Evolutionary conservation across 2,797 vertebrate genomes (phyloP), one percentile per base, ranked within the genome.

Genomic region (Acestrorhynchus altus): DNA sequence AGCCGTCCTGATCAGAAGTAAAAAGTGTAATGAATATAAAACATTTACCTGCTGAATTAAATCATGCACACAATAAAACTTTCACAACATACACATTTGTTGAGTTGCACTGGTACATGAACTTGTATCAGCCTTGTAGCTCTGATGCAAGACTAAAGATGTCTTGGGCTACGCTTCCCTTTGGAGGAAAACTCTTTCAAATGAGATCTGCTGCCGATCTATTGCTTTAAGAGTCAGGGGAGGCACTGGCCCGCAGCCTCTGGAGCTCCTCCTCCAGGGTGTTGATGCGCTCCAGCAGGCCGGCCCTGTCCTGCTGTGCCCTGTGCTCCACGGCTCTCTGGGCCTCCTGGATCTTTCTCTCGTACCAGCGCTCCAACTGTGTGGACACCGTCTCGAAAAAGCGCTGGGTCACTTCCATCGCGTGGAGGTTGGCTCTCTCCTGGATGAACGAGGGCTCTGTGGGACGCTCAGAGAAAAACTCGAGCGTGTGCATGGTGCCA

Each of bases 321-420:
- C 87, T 92, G 85, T 94, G 87, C 77, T 91, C 92, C 0, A 93
- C 92, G 83, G 95, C 92, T 77, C 87, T 90, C 81, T 93, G 92
- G 16, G 95, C 93, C 86, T 96, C 95, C 66, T 91, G 87, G 13
- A 96, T 91, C 89, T 96, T 97, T 72, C 95, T 93, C 54, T 96
- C 92, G 0, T 97, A 98, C 96, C 96, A 98, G 73, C 92, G 92
- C 85, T 97, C 96, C 94, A 97, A 90, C 89, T 97, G 95, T 0
- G 91, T 88, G 4, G 96, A 95, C 28, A 98, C 95, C 0, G 94
- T 94, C 86, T 97, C 95, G n/a, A 98, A 97, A 87, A 97, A 97
- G 69, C 92, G 94, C 88, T 96, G 95, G 0, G 96, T 96, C 56
- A 95, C 93, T 89, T 95, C 94, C 79, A 93, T 85, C 0, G 94